These are phyloP conservation scores for Synanthedon vespiformis DNA, from an alignment of 2,888 invertebrate genomes.

Conservation along the genomic window DNA sequence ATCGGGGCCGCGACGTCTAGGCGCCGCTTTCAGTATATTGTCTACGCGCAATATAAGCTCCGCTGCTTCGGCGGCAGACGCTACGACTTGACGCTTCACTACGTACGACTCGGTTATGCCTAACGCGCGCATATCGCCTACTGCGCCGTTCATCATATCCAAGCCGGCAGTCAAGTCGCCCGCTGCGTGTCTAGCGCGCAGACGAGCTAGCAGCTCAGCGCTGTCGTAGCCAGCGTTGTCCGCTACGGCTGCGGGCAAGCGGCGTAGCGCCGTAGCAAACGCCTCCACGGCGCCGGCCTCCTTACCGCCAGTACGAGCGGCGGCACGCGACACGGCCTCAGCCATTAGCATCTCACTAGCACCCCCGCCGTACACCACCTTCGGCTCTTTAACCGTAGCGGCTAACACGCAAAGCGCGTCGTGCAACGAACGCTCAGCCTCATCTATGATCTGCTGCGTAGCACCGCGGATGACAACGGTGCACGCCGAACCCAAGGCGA, in stretches of 20 bases:
- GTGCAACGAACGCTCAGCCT: constrained; percentile 97
- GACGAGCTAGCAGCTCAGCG: constrained; percentile 90
- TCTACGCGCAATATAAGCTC: constrained; percentile 99
- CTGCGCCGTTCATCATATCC: constrained; percentile 90
- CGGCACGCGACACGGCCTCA: constrained; percentile 85
- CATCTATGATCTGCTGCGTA: constrained; percentile 97
- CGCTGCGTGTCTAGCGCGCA: constrained; percentile 90
- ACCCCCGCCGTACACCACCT: constrained; percentile 92
- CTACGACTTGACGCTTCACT: constrained; percentile 94
- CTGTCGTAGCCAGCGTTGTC: constrained; percentile 99
- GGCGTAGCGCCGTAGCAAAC: constrained; percentile 87
- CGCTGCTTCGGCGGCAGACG: constrained; percentile 96
- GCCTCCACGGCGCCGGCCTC: constrained; percentile 98
- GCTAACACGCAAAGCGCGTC: constrained; percentile 97
- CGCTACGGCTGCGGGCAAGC: constrained; percentile 94
- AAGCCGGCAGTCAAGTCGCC: constrained; percentile 83
- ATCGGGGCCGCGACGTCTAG: constrained; percentile 88
- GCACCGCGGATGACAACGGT: constrained; percentile 97
- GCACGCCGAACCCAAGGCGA: constrained; percentile 95
- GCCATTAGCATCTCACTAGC: constrained; percentile 98
- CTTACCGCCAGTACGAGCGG: constrained; percentile 92
- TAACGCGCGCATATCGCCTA: constrained; percentile 90
- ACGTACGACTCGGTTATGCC: constrained; percentile 98
- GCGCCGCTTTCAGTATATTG: constrained; percentile 93
- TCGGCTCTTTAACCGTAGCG: constrained; percentile 94